These are phyloP conservation scores for Sebastes elongatus DNA, from an alignment of 2,797 vertebrate species.

Conservation along the genomic window DNA sequence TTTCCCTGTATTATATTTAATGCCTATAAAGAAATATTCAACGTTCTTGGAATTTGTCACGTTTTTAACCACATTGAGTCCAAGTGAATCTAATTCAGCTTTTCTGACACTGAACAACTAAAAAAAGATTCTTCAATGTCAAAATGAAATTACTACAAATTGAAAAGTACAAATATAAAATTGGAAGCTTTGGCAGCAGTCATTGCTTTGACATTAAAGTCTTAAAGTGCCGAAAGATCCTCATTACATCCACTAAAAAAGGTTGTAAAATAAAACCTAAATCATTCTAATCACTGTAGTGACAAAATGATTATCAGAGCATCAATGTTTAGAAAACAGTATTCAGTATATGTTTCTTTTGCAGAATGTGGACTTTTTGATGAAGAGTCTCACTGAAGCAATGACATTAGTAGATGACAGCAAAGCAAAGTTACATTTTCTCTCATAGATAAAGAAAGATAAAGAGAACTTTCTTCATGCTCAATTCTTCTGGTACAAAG, in stretches of 20 bases:
- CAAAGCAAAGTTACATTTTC: no score
- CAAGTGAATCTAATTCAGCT: background rate
- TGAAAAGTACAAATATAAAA: background rate
- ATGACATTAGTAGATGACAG: no score
- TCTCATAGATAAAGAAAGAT: no score
- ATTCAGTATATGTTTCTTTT: no score
- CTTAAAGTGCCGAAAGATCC: background rate
- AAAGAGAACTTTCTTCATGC: no score
- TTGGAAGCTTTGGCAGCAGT: background rate
- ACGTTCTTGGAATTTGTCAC: fast-evolving
- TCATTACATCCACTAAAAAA: background rate
- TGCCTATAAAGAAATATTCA: background rate
- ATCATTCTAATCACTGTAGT: background rate
- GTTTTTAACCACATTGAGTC: background rate
- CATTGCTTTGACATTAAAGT: background rate
- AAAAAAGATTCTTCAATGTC: background rate
- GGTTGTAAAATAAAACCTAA: background rate
- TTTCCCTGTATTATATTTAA: background rate
- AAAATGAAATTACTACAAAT: background rate
- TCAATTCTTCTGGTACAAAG: background rate
- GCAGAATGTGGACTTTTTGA: no score
- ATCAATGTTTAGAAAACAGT: background rate
- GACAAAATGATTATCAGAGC: background rate
- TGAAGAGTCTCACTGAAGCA: no score
- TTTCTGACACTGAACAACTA: background rate